Evolutionary conservation across 2,797 vertebrate genomes (phyloP).

Genomic region (Nannoperca obscura): DNA sequence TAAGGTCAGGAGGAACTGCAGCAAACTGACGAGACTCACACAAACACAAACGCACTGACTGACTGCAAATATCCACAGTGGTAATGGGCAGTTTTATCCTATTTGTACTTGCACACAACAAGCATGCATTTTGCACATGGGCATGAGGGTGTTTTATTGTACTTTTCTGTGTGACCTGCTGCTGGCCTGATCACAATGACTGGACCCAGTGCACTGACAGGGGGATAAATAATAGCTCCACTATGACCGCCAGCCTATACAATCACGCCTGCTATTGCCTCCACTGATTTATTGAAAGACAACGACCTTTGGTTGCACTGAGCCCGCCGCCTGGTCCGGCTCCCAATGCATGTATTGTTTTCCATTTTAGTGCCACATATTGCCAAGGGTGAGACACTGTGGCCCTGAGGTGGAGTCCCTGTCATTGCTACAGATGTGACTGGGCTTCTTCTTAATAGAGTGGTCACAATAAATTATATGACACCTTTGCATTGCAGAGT

Average conservation of each 20-base stretch:
- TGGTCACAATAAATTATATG: conserved; percentile 33
- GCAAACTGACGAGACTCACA: conserved; percentile 32
- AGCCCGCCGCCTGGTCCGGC: conserved; percentile 43
- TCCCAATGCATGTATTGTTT: conserved; percentile 70
- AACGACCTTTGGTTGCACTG: conserved; percentile 68
- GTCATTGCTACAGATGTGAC: conserved; percentile 37
- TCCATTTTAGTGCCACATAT: conserved; percentile 62
- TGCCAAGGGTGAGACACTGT: conserved; percentile 48
- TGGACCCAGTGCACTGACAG: conserved; percentile 53
- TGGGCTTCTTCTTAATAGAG: conserved; percentile 52
- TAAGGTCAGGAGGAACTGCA: conserved; percentile 64
- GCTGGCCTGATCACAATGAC: conserved; percentile 61
- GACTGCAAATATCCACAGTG: conserved; percentile 14
- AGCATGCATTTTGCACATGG: conserved; percentile 16
- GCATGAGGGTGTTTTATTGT: conserved; percentile 24
- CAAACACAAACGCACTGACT: background rate
- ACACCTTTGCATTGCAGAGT: conserved; percentile 25
- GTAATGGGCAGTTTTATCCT: conserved; percentile 24
- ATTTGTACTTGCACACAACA: conserved; percentile 1
- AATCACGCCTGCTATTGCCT: conserved; percentile 70
- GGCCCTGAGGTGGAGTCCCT: conserved; percentile 42
- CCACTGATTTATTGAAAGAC: conserved; percentile 78
- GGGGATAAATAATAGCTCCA: conserved; percentile 71
- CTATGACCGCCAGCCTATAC: conserved; percentile 66
- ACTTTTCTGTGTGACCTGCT: conserved; percentile 44